phyloP scores from a whole-genome alignment of 2,888 invertebrate species.

The Agrochola litura region DNA sequence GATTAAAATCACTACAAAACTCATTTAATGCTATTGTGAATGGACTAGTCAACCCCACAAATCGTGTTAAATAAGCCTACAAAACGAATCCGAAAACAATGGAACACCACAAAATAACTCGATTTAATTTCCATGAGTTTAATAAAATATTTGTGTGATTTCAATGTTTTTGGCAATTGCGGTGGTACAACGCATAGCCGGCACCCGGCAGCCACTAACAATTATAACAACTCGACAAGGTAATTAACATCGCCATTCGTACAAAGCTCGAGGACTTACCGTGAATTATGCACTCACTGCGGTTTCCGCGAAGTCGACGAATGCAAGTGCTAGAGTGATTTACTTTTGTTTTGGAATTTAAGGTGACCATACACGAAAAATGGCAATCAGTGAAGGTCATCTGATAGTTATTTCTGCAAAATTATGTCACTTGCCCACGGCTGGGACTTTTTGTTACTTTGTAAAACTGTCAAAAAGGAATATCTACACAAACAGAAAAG shows the following conservation, averaged over 20 bases:
- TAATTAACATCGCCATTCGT: constrained; percentile 56
- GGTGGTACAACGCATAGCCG: constrained; percentile 13
- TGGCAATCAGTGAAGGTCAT: neutral
- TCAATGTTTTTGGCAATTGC: constrained; percentile 48
- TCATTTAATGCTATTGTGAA: neutral
- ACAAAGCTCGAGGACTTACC: constrained; percentile 40
- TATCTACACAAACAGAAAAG: neutral
- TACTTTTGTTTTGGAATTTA: constrained; percentile 22
- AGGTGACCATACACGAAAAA: neutral
- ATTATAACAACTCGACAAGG: constrained; percentile 51
- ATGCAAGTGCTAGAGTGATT: constrained; percentile 16
- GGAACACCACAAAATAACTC: neutral
- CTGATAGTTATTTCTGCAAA: neutral
- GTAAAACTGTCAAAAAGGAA: neutral
- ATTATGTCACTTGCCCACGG: neutral
- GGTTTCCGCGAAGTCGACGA: constrained; percentile 23
- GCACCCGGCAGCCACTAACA: constrained; percentile 40
- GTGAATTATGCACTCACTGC: constrained; percentile 46
- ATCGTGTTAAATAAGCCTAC: neutral
- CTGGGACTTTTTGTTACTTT: no score
- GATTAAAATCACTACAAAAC: neutral
- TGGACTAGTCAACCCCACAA: neutral
- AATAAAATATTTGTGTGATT: constrained; percentile 35
- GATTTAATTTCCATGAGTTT: constrained; percentile 4
- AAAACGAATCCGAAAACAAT: neutral